Conservation (phyloP, 2,797 vertebrate species). For the Sebastes umbrosus region DNA sequence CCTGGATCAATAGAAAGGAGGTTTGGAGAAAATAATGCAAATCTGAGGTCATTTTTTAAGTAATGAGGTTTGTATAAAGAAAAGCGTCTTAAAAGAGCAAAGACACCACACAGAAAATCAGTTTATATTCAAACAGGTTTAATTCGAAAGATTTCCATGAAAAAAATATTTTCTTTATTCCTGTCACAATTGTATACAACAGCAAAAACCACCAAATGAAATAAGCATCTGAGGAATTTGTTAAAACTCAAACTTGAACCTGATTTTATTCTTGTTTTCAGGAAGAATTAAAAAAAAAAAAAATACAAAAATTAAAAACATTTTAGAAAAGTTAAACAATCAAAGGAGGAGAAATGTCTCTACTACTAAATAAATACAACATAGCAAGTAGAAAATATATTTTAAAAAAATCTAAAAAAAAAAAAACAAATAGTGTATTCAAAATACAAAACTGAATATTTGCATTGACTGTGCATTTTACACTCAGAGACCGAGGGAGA, state of each 20-base stretch:
- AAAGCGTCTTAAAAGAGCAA: neutral
- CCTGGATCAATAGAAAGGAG: neutral
- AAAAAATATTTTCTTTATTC: slow-evolving; percentile 4
- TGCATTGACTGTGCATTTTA: slow-evolving; percentile 92
- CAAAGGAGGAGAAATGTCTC: slow-evolving; percentile 80
- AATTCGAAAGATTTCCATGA: slow-evolving; percentile 3
- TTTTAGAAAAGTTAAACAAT: slow-evolving; percentile 70
- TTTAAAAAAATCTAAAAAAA: slow-evolving; percentile 13
- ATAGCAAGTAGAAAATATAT: slow-evolving; percentile 34
- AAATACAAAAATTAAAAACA: neutral
- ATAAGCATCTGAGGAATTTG: neutral
- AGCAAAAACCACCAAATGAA: neutral
- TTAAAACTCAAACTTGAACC: neutral
- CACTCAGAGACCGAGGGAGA: slow-evolving; percentile 68
- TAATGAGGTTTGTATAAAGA: neutral
- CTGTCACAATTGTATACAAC: neutral
- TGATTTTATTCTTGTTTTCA: neutral
- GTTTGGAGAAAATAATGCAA: neutral
- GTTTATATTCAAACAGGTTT: slow-evolving; percentile 30
- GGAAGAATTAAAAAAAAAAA: neutral
- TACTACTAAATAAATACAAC: slow-evolving; percentile 84
- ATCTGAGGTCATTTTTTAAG: neutral
- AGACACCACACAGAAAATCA: neutral
- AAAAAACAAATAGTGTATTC: slow-evolving; percentile 46
- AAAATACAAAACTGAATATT: slow-evolving; percentile 77